Percentiles rank a stretch among this genome's conserved stretches.
These are phyloP conservation scores for Stegostoma tigrinum DNA, from an alignment of 2,113 vertebrate species.

Conservation along the genomic window DNA sequence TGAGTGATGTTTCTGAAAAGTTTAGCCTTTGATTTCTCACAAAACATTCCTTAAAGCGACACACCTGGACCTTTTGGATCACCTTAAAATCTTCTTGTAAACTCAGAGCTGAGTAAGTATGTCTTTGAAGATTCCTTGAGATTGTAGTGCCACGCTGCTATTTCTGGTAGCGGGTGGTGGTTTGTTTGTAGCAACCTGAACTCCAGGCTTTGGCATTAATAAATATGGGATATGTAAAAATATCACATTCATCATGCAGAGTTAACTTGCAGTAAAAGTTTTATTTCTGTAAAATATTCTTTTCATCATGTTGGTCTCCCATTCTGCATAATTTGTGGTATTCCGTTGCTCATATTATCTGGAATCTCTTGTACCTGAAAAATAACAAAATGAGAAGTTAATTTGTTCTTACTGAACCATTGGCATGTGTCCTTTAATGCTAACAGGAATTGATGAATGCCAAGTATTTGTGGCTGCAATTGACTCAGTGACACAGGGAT, in stretches of 20 bases:
- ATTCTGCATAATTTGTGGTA: slow-evolving; percentile 83
- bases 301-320: slow-evolving; percentile 59
- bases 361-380: slow-evolving; percentile 74
- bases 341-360: slow-evolving; percentile 85
- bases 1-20: not conserved
- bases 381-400: not conserved
- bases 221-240: not conserved
- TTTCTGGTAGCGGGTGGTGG: not conserved
- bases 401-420: not conserved
- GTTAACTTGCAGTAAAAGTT: not conserved
- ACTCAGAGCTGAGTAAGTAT: not conserved
- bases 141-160: not conserved
- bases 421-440: not conserved
- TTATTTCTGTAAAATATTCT: not conserved
- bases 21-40: not conserved
- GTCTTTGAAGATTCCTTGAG: not conserved
- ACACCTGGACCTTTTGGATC: not conserved
- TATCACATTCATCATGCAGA: slow-evolving; percentile 33
- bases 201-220: slow-evolving; percentile 18
- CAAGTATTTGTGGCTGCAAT: not conserved
- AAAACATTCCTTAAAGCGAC: not conserved
- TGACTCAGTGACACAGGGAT: not conserved
- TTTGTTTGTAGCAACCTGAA: not conserved
- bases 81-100: not conserved
- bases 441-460: not conserved